phyloP scores from a whole-genome alignment of 2,113 vertebrate genomes.

The Charadrius vociferus region DNA sequence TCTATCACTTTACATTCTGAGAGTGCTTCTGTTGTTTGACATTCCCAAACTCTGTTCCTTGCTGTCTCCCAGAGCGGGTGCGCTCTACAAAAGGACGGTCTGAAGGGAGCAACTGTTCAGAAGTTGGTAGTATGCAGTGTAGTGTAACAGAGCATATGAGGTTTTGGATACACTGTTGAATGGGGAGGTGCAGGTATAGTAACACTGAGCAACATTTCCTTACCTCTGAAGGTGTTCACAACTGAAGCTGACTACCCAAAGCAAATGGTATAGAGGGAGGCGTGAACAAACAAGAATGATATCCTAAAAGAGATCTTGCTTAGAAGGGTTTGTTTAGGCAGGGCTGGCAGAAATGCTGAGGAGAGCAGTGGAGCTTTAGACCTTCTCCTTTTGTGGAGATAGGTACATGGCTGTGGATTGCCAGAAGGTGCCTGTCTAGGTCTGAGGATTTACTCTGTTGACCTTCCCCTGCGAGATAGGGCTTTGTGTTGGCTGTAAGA shows the following conservation, averaged over 20 bases:
- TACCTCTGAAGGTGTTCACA: background rate
- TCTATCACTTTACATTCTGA: background rate
- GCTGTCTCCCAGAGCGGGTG: background rate
- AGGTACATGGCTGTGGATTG: background rate
- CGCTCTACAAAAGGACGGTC: background rate
- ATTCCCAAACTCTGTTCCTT: background rate
- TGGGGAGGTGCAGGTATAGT: background rate
- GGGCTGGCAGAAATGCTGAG: background rate
- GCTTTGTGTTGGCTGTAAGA: background rate
- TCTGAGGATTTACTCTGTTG: background rate
- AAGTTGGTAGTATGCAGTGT: background rate
- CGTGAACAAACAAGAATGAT: background rate
- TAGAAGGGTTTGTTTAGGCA: background rate
- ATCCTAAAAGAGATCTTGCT: background rate
- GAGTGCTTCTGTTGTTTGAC: background rate
- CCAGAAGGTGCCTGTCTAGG: background rate
- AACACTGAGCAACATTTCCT: background rate
- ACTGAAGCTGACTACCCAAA: background rate
- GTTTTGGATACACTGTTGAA: background rate
- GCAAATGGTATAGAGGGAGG: background rate
- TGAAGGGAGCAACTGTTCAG: background rate
- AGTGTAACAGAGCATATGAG: accelerated
- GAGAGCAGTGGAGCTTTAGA: background rate
- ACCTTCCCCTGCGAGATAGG: background rate
- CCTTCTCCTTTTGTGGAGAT: background rate